phyloP scores from a whole-genome alignment of 1,140 invertebrate species.

The Calephelis virginiensis region DNA sequence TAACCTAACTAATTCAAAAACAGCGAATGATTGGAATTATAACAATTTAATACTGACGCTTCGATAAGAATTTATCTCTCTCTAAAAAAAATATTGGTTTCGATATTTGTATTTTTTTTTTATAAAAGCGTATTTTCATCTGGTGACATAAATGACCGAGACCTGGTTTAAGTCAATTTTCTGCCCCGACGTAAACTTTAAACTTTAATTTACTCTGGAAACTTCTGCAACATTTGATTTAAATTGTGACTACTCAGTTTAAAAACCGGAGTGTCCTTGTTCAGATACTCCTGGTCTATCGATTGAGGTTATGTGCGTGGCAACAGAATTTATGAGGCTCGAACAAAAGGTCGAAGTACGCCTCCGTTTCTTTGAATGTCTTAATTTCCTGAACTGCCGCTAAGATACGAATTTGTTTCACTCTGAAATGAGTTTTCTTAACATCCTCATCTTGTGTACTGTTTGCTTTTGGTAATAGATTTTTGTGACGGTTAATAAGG shows the following conservation, averaged over 20 bases:
- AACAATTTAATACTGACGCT: too few species aligned
- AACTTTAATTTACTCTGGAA: too few species aligned
- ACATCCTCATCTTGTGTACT: conserved; percentile 17
- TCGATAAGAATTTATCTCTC: too few species aligned
- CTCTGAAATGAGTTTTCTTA: conserved; percentile 13
- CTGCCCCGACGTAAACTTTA: too few species aligned
- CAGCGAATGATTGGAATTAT: too few species aligned
- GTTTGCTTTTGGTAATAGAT: conserved; percentile 17
- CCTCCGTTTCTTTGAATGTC: conserved; percentile 43
- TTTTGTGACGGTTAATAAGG: conserved; percentile 10
- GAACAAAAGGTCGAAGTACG: conserved; percentile 34
- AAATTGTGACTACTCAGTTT: neutral
- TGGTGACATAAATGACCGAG: too few species aligned
- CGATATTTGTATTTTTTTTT: too few species aligned
- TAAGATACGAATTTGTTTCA: conserved; percentile 14
- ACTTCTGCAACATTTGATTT: too few species aligned
- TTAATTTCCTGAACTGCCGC: conserved; percentile 46
- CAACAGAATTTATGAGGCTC: conserved; percentile 32
- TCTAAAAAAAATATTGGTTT: too few species aligned
- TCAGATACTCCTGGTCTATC: neutral
- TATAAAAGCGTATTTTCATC: too few species aligned
- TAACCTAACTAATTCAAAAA: too few species aligned
- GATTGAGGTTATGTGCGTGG: conserved; percentile 34
- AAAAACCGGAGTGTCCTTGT: neutral
- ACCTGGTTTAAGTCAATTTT: too few species aligned